Base-by-base conservation (phyloP, 1,140 invertebrate species). In the Stenopsyche tienmushanensis region DNA sequence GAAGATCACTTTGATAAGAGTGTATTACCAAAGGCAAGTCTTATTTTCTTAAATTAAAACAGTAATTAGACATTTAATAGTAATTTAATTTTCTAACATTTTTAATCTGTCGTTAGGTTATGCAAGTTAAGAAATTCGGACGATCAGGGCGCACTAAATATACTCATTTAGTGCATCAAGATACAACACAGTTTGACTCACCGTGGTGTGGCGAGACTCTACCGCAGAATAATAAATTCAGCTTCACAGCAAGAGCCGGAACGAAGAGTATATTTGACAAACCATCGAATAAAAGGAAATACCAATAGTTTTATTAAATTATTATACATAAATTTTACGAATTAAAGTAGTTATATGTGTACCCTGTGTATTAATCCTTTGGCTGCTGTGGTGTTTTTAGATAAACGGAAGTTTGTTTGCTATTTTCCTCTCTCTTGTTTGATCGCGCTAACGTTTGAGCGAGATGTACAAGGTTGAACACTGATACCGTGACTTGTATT, bases 41-140 rank as follows among this genome's bases (percentile, higher is more conserved):
- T 29, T 17, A 21, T 53, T 9, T 9, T 8, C 5, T 53, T 24
- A 21, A 39, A 39, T 26, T 13, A 20, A 53, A 53, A 15, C 5
- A 49, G 5, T 39, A 39, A 8, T 8, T 13, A 39, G 5, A 39
- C 29, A 39, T 39, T 39, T 39, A 39, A 15, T 44, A 13, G 18
- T 3, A 10, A 20, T 15, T 50, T 50, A 10, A 18, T 50, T 50
- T 3, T 50, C 1, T 50, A 3, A 13, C 2, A 3, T 13, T 5
- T 3, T 8, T 3, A 21, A 15, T 2, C 10, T 8, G 18, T 15
- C 10, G 13, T 13, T 67, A 81, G 79, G 97, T 99, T 65, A 99
- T 99, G 97, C 97, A 99, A 84, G 97, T 99, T 0, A 99, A 99
- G 80, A 99, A 99, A 82, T 99, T 99, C 82, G 98, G 98, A 15